Evolutionary conservation across 2,888 invertebrate genomes (phyloP), one percentile per base, ranked within the genome.

Genomic region (Thymelicus acteon): DNA sequence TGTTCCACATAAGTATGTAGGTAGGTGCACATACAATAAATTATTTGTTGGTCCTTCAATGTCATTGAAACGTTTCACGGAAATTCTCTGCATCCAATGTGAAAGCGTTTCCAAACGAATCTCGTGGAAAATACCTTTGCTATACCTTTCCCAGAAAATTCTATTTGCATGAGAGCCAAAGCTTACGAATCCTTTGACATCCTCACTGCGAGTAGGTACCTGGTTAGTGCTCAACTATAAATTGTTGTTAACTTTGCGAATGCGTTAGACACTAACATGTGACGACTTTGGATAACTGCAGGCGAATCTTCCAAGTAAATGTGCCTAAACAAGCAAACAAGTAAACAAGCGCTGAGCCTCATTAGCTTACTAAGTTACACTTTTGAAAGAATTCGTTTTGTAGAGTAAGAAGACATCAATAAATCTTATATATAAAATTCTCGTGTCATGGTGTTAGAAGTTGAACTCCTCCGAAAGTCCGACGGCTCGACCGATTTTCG

Each of bases 41-140:
- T 40, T 40, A 40, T 40, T 40, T 40, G 40, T 40, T 40, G 3
- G 31, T 31, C 31, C 10, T 8, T 44, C 44, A 12, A 4, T 44
- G 49, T 52, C 64, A 7, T 49, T 64, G 57, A 44, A 57, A 54
- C 57, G 24, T 65, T 57, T 44, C 44, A 54, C 19, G 31, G 57
- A 39, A 65, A 24, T 57, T 65, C 13, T n/a, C 57, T 65, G 8
- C 48, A 31, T 48, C 64, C 15, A 52, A 15, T 52, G 13, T 57
- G 12, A 13, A 12, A 64, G 24, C 48, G 60, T 44, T 37, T 64
- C n/a, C 49, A 65, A 65, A 54, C 65, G 24, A n/a, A 66, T 58
- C 24, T 66, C 47, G 58, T n/a, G 66, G 66, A 57, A 65, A 65
- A 39, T 40, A 13, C 54, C 65, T 65, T 65, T 44, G 65, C 65